Base-by-base conservation (phyloP, 2,113 vertebrate species). In the Xyrauchen texanus region DNA sequence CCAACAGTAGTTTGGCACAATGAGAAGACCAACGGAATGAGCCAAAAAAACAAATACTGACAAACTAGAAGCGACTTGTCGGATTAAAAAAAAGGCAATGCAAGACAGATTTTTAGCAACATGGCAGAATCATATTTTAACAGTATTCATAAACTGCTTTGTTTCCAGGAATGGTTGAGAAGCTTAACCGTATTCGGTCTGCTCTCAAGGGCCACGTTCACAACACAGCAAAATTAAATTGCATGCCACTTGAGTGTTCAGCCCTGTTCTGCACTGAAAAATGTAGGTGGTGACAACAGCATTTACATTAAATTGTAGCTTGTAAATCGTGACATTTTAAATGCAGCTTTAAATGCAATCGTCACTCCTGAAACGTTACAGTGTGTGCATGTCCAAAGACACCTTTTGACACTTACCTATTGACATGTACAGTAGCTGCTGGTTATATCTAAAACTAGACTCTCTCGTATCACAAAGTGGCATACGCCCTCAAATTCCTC, bases 361-460 rank as follows among this genome's bases (percentile, higher is more conserved):
- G 21, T 34, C 53, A 57, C 53, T 58, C 7, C n/a, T 58, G 5
- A 13, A 13, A 47, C n/a, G 21, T 13, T 34, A 45, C 58, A 49
- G 16, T 62, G 71, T 51, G 71, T 34, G 9, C 1, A 7, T 62
- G 58, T 44, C 46, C 45, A 49, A 21, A 49, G 45, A 73, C 6
- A 73, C 73, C 51, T 9, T 45, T 10, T 6, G 60, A 53, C 55
- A 70, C 57, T 66, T 3, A 52, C 44, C 79, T 63, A 49, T 74
- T 44, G 65, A 76, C 60, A 72, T 42, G 51, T 72, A 64, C 61
- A 77, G 81, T 72, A 80, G 65, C 64, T 85, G 86, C 84, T 84
- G 87, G 87, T 86, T 84, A 75, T n/a, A 80, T 72, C 77, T 82
- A 65, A 87, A 68, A 84, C 77, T 61, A 68, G 52, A 66, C 46